Evolutionary conservation across 2,113 vertebrate genomes (phyloP).

Genomic region (Oreocharis arfaki): DNA sequence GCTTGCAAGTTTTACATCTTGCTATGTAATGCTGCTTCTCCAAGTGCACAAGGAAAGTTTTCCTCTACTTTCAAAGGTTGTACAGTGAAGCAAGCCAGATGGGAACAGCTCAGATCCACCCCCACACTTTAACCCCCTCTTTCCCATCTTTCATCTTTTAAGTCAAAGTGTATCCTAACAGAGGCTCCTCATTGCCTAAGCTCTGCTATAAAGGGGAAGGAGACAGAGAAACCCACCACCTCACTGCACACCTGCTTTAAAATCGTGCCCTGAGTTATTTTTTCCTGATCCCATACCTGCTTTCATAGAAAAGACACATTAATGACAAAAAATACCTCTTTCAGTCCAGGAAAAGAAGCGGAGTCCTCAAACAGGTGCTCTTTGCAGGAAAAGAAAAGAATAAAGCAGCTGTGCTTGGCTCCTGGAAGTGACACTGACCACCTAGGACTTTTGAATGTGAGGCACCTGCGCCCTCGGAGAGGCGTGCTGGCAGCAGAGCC

Average conservation of each 20-base stretch:
- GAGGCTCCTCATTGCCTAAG: neutral
- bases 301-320: neutral
- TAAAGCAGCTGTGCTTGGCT: neutral
- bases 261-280: neutral
- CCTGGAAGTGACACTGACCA: neutral
- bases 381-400: neutral
- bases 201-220: neutral
- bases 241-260: neutral
- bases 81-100: neutral
- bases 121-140: constrained; percentile 19
- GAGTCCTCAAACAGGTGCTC: neutral
- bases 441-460: neutral
- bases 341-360: neutral
- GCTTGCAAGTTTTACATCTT: neutral
- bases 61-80: neutral
- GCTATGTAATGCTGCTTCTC: neutral
- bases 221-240: neutral
- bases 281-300: neutral
- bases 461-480: neutral
- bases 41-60: constrained; percentile 21
- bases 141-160: neutral
- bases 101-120: neutral
- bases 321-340: constrained; percentile 50
- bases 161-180: neutral
- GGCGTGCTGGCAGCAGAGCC: neutral